Percentiles rank a stretch among this genome's conserved stretches.
These are phyloP conservation scores for Cerastis rubricosa DNA, from an alignment of 2,888 invertebrate genomes.

Conservation along the genomic window DNA sequence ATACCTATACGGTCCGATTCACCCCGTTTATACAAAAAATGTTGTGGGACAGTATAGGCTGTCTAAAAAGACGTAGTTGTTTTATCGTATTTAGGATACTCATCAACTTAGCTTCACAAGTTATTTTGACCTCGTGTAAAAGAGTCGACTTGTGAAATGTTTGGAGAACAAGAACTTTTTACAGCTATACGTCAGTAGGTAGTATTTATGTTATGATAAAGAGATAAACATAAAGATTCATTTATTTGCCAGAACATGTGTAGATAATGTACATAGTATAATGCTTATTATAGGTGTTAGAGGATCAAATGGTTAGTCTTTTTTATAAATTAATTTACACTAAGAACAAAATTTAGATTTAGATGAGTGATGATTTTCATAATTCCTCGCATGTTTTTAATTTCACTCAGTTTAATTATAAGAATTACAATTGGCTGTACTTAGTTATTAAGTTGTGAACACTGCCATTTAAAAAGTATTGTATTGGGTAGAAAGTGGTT, in stretches of 20 bases:
- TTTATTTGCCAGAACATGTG: too few species aligned
- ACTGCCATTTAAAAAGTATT: constrained; percentile 63
- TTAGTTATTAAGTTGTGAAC: constrained; percentile 55
- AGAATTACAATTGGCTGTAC: constrained; percentile 55
- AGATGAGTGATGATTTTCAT: neutral
- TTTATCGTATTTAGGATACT: too few species aligned
- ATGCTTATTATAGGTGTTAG: too few species aligned
- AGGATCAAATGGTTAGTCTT: constrained; percentile 9
- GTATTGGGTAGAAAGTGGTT: constrained; percentile 29
- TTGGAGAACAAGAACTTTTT: too few species aligned
- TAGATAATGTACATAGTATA: too few species aligned
- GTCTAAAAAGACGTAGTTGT: neutral
- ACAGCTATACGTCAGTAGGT: too few species aligned
- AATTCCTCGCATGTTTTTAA: neutral
- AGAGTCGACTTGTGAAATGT: too few species aligned
- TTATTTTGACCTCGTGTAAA: neutral
- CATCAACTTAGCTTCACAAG: too few species aligned
- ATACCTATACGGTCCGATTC: too few species aligned
- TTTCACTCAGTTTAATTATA: constrained; percentile 45
- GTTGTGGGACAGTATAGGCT: neutral
- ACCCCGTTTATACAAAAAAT: too few species aligned
- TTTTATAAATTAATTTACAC: neutral
- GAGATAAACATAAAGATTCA: too few species aligned
- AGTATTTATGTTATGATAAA: too few species aligned
- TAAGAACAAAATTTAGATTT: constrained; percentile 6